Percentiles rank a stretch among this genome's conserved stretches.
Conservation (phyloP, 1,140 invertebrate species). For the Oscheius sp. region DNA sequence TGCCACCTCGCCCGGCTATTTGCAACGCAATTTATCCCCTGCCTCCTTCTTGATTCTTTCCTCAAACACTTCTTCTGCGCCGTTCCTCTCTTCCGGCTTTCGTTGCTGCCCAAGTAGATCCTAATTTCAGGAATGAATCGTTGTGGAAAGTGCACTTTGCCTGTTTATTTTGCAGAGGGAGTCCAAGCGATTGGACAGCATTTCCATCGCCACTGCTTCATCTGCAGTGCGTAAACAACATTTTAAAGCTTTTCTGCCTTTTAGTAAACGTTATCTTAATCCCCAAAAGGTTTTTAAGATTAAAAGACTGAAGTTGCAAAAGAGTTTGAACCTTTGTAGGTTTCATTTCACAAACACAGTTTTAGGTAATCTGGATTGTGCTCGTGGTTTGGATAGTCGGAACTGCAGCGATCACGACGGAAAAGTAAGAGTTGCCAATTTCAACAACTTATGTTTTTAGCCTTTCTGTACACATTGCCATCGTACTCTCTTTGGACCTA, state of each 20-base stretch:
- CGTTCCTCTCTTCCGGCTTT: neutral
- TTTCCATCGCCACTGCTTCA: slow-evolving; percentile 68
- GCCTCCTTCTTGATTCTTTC: no score
- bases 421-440: neutral
- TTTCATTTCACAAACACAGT: slow-evolving; percentile 51
- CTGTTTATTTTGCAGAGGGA: slow-evolving; percentile 68
- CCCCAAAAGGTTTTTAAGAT: no score
- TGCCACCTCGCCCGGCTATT: no score
- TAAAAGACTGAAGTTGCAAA: no score
- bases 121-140: slow-evolving; percentile 19
- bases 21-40: no score
- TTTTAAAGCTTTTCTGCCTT: slow-evolving; percentile 18
- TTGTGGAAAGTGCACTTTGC: slow-evolving; percentile 62
- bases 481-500: slow-evolving; percentile 86
- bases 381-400: slow-evolving; percentile 4
- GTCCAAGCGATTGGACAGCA: slow-evolving; percentile 65
- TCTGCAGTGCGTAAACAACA: slow-evolving; percentile 65
- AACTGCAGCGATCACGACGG: slow-evolving; percentile 4
- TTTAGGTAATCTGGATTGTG: slow-evolving; percentile 34
- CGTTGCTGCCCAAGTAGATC: neutral
- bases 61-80: no score
- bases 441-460: neutral
- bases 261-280: no score
- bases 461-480: slow-evolving; percentile 69
- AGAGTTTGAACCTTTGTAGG: no score